Evolutionary conservation across 2,113 vertebrate genomes (phyloP).

Genomic region (Salvator merianae): DNA sequence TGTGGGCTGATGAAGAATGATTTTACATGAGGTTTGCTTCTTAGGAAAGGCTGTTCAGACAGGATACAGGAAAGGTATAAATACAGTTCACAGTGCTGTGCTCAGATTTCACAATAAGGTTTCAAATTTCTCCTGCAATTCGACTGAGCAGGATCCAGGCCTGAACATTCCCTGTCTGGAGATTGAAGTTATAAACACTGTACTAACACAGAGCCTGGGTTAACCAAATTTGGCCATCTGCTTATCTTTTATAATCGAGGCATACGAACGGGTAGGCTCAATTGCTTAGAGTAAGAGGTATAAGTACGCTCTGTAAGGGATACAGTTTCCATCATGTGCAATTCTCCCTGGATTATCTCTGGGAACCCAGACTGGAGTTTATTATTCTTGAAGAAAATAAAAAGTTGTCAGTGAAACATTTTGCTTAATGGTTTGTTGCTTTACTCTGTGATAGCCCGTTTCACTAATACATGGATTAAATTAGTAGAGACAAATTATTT

Average conservation of each 20-base stretch:
- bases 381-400: neutral
- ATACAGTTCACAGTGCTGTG: constrained; percentile 27
- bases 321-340: neutral
- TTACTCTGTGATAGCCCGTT: neutral
- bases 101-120: neutral
- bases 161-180: constrained; percentile 20
- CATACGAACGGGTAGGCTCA: neutral
- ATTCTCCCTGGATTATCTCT: neutral
- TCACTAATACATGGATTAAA: too few species aligned
- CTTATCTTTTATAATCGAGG: constrained; percentile 41
- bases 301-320: neutral
- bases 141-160: constrained; percentile 13
- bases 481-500: neutral
- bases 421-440: neutral
- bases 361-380: neutral
- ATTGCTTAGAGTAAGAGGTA: constrained; percentile 1
- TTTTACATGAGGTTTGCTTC: constrained; percentile 45
- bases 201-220: neutral
- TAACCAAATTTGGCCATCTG: constrained; percentile 39
- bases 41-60: constrained; percentile 56
- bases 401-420: neutral
- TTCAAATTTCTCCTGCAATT: constrained; percentile 35
- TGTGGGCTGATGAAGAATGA: constrained; percentile 46
- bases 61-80: constrained; percentile 53
- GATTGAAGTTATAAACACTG: constrained; percentile 31